Conservation (phyloP, 1,140 invertebrate genomes). For the Thalassaphorura encarpata region DNA sequence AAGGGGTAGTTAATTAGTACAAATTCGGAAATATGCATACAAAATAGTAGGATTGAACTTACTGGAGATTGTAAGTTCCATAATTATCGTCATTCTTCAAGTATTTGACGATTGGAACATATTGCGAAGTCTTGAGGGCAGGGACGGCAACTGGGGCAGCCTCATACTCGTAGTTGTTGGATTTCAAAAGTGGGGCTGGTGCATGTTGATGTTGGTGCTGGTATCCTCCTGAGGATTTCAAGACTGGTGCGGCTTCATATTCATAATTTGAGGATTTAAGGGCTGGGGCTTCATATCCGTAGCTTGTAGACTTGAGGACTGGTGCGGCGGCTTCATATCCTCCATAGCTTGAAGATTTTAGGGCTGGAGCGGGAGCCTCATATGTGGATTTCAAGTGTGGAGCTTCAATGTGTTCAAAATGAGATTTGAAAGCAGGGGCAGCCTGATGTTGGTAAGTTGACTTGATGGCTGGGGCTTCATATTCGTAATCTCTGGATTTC, state of each 20-base stretch:
- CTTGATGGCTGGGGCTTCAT: not conserved
- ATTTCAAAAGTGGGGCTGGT: not conserved
- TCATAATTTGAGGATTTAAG: not conserved
- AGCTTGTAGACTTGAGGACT: not conserved
- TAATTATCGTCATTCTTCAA: constrained; percentile 31
- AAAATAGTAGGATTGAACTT: not conserved
- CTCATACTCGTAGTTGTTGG: not conserved
- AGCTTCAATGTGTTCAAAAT: not conserved
- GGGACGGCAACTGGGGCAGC: not conserved
- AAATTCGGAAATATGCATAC: not conserved
- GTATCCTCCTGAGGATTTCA: not conserved
- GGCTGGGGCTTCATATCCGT: not conserved
- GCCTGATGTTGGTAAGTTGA: not conserved
- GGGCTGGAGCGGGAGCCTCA: not conserved
- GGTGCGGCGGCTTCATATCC: not conserved
- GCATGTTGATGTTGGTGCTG: not conserved
- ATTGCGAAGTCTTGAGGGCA: not conserved
- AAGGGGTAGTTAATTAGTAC: not conserved
- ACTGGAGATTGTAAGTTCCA: constrained; percentile 19
- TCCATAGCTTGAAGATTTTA: not conserved
- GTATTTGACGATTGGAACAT: constrained; percentile 8
- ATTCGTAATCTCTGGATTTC: not conserved
- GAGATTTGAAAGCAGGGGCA: not conserved
- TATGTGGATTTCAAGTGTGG: not conserved
- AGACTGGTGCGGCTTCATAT: not conserved